phyloP scores from a whole-genome alignment of 2,888 invertebrate genomes.

The Lepetodrilus schrolli region DNA sequence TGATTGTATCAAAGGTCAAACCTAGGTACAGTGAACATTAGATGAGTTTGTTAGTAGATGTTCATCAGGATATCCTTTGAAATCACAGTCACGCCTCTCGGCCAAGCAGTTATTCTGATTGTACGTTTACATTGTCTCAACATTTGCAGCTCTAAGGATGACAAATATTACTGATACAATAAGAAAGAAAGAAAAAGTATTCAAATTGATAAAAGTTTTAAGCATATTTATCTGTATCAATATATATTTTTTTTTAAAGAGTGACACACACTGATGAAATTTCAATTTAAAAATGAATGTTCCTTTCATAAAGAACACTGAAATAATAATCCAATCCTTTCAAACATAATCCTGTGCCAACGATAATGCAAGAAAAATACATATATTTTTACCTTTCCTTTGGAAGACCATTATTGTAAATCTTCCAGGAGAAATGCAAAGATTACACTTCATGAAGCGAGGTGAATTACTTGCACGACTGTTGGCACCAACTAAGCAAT shows the following conservation, averaged over 20 bases:
- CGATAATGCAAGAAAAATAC: no score
- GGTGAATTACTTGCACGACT: no score
- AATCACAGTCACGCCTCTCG: slow-evolving; percentile 14
- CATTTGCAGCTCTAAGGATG: not conserved
- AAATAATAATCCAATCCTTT: no score
- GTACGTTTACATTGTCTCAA: not conserved
- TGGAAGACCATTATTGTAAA: no score
- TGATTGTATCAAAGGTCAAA: not conserved
- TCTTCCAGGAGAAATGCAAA: no score
- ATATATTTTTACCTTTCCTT: no score
- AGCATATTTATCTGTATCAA: not conserved
- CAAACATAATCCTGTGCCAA: no score
- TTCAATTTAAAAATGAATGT: no score
- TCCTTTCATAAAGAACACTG: no score
- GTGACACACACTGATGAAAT: no score
- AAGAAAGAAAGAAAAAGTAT: not conserved
- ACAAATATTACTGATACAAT: not conserved
- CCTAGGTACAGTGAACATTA: not conserved
- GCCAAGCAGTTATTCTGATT: not conserved
- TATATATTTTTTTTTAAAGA: not conserved
- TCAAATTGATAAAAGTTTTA: not conserved
- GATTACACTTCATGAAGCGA: no score
- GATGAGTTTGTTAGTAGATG: not conserved
- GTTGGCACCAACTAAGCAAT: no score
- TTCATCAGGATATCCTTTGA: not conserved